phyloP scores from a whole-genome alignment of 2,113 vertebrate genomes.

The Charadrius vociferus region DNA sequence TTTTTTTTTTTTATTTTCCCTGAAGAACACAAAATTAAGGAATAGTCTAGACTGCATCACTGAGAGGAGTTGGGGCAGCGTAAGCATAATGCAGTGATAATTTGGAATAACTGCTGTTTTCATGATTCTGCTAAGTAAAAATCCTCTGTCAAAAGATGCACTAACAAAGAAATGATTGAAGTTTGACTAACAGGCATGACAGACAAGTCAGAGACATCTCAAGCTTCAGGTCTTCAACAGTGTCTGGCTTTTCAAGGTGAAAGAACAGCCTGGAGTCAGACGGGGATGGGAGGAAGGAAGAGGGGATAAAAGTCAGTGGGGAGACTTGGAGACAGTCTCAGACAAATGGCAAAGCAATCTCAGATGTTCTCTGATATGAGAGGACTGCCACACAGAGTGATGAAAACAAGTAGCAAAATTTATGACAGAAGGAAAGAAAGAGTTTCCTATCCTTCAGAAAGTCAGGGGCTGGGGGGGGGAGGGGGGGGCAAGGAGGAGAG shows the following conservation, averaged over 20 bases:
- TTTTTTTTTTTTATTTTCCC: not conserved
- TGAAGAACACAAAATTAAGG: not conserved
- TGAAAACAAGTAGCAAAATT: not conserved
- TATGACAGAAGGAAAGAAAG: not conserved
- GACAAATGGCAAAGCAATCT: not conserved
- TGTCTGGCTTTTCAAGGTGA: not conserved
- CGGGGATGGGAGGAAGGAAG: not conserved
- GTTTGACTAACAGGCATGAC: not conserved
- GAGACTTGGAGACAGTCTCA: not conserved
- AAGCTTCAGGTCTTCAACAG: not conserved
- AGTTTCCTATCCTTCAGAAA: not conserved
- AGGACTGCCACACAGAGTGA: not conserved
- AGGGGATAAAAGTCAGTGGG: not conserved
- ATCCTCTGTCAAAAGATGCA: not conserved
- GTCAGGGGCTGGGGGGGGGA: fast-evolving
- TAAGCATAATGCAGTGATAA: not conserved
- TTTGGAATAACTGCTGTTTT: not conserved
- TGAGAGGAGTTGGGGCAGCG: not conserved
- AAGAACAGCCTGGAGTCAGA: not conserved
- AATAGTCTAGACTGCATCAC: not conserved
- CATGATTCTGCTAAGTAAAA: not conserved
- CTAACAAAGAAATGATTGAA: not conserved
- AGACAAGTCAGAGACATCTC: not conserved
- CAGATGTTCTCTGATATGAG: not conserved
- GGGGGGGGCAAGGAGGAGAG: fast-evolving